Base-by-base conservation (phyloP, 2,888 invertebrate species). In the Kryphioiulus occultus region DNA sequence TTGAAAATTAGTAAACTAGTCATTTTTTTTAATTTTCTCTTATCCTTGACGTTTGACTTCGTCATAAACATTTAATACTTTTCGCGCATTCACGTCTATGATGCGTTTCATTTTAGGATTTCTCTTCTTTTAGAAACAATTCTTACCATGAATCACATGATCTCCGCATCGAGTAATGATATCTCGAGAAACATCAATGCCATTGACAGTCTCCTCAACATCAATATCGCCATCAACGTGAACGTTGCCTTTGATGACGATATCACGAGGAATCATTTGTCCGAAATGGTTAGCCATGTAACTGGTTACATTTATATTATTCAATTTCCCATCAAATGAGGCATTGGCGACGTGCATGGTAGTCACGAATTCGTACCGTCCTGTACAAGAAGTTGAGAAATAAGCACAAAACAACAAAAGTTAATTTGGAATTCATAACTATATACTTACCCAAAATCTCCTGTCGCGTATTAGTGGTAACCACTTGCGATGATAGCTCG, bases 131-230 rank as follows among this genome's bases (percentile, higher is more conserved):
- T 53, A n/a, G n/a, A n/a, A 17, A 47, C 15, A 47, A 47, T 12
- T 35, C 84, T 86, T 53, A 86, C 86, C 86, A 30, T 39, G n/a
- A 47, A 86, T 86, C 2, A 47, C 26, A 19, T 86, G 86, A 86
- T 86, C 47, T 1, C 86, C 86, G 5, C 86, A 86, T 47, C 86
- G 86, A 47, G 86, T 86, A 32, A 86, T n/a, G 10, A 47, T 1
- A 47, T 32, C 47, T 47, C 44, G 19, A 10, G 86, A 86, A 26
- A 86, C 17, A 30, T 44, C 47, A n/a, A 86, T 32, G n/a, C n/a
- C 26, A 47, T 86, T 86, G 4, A 86, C 86, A 44, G 86, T 86
- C 19, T 47, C 53, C 17, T 47, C 26, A 42, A 86, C 53, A 19
- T 86, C 26, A 19, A 86, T n/a, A 86, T 47, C 44, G 9, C 86